Evolutionary conservation across 2,113 vertebrate genomes (phyloP).

Genomic region (Nibea albiflora): DNA sequence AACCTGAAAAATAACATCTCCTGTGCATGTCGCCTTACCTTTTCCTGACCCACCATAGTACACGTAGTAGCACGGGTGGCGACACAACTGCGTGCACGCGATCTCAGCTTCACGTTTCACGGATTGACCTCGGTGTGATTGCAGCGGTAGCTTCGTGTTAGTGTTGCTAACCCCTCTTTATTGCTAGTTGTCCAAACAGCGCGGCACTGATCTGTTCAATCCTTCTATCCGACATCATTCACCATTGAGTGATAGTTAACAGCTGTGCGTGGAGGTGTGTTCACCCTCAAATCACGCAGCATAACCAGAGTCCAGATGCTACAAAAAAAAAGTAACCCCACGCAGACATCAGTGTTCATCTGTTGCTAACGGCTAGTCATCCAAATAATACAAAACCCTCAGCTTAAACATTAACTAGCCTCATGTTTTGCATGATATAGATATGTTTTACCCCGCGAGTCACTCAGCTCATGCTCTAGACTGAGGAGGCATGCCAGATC

Average conservation of each 20-base stretch:
- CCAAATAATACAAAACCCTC: not conserved
- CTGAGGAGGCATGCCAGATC: too few relatives aligned
- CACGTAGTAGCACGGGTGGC: too few relatives aligned
- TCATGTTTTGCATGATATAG: not conserved
- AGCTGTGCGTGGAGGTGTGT: too few relatives aligned
- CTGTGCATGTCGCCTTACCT: conserved; percentile 20
- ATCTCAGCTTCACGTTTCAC: not conserved
- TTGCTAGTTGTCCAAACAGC: too few relatives aligned
- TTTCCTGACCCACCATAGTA: not conserved
- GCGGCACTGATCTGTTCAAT: too few relatives aligned
- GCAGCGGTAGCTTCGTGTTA: not conserved
- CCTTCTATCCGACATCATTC: too few relatives aligned
- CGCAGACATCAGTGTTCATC: too few relatives aligned
- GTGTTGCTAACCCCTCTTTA: not conserved
- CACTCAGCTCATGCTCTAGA: too few relatives aligned
- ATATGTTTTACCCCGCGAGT: not conserved
- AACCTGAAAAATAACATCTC: conserved; percentile 7
- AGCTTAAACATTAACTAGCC: not conserved
- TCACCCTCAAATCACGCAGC: too few relatives aligned
- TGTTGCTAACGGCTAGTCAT: not conserved
- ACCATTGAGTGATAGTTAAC: too few relatives aligned
- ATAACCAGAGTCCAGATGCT: too few relatives aligned
- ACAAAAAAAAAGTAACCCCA: too few relatives aligned
- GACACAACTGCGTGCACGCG: not conserved
- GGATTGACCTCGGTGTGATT: not conserved